A percentile compares a stretch with the other conserved stretches of the same genome.
phyloP scores from a whole-genome alignment of 2,113 vertebrate genomes.

The Phalacrocorax carbo region DNA sequence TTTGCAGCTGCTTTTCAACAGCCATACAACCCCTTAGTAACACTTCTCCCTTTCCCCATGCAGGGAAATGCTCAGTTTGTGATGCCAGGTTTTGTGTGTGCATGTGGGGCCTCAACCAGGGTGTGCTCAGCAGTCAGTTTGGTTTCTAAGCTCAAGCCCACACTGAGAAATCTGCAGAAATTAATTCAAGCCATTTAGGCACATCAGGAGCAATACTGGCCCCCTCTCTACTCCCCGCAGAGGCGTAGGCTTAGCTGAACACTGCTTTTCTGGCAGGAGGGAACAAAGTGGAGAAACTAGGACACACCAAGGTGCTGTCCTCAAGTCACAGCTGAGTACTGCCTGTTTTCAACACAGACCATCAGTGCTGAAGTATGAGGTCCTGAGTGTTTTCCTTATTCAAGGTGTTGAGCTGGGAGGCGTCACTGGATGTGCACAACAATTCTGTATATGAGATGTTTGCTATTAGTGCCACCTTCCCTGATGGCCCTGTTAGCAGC shows the following conservation, averaged over 20 bases:
- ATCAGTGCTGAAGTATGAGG: background rate
- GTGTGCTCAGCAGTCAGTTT: background rate
- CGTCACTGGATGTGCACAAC: background rate
- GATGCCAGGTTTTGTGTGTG: background rate
- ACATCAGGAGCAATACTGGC: background rate
- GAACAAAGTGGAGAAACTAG: background rate
- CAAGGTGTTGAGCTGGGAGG: background rate
- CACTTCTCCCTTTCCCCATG: background rate
- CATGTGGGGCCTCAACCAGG: background rate
- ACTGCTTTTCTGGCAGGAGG: background rate
- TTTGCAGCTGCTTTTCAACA: background rate
- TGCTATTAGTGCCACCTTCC: background rate
- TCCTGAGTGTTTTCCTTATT: background rate
- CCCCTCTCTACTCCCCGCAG: background rate
- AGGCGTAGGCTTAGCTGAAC: background rate
- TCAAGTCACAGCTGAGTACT: background rate
- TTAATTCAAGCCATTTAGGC: background rate
- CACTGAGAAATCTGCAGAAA: background rate
- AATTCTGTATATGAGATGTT: too few relatives aligned
- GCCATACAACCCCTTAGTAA: too few relatives aligned
- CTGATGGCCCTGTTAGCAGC: background rate
- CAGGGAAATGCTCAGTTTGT: accelerated
- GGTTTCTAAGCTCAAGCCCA: background rate
- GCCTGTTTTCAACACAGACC: background rate
- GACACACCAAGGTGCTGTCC: background rate